Percentiles rank a stretch among this genome's conserved stretches.
Evolutionary conservation across 1,140 invertebrate species (phyloP).

Genomic region (Philotrypesis tridentata): DNA sequence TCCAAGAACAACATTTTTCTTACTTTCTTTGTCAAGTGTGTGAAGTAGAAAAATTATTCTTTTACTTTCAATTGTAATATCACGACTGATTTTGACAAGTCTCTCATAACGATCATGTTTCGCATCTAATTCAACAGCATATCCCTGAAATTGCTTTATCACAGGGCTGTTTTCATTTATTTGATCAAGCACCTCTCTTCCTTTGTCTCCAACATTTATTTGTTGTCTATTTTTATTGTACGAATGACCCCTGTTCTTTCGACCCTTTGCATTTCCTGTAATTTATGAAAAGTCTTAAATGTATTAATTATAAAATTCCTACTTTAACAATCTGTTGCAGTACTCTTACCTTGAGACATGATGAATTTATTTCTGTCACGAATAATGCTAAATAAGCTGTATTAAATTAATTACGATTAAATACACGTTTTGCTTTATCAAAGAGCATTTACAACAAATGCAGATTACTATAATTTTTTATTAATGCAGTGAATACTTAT

Average conservation of each 20-base stretch:
- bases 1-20: slow-evolving; percentile 74
- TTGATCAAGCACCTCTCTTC: slow-evolving; percentile 63
- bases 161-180: slow-evolving; percentile 77
- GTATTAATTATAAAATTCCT: background rate
- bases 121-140: slow-evolving; percentile 82
- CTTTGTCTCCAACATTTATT: slow-evolving; percentile 64
- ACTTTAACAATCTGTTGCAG: background rate
- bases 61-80: slow-evolving; percentile 95
- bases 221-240: slow-evolving; percentile 57
- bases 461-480: too few species aligned
- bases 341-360: slow-evolving; percentile 55
- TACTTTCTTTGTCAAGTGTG: slow-evolving; percentile 79
- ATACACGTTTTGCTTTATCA: too few species aligned
- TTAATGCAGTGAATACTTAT: too few species aligned
- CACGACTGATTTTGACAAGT: slow-evolving; percentile 87
- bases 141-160: slow-evolving; percentile 80
- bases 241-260: slow-evolving; percentile 48
- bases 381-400: too few species aligned
- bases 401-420: too few species aligned
- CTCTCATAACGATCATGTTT: slow-evolving; percentile 91
- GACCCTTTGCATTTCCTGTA: slow-evolving; percentile 29
- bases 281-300: background rate
- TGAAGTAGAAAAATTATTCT: slow-evolving; percentile 91
- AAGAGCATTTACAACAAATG: too few species aligned
- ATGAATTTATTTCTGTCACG: too few species aligned